These are phyloP conservation scores for Pocillopora grandis DNA, from an alignment of 92 coral and sea anemone species.

Conservation along the genomic window DNA sequence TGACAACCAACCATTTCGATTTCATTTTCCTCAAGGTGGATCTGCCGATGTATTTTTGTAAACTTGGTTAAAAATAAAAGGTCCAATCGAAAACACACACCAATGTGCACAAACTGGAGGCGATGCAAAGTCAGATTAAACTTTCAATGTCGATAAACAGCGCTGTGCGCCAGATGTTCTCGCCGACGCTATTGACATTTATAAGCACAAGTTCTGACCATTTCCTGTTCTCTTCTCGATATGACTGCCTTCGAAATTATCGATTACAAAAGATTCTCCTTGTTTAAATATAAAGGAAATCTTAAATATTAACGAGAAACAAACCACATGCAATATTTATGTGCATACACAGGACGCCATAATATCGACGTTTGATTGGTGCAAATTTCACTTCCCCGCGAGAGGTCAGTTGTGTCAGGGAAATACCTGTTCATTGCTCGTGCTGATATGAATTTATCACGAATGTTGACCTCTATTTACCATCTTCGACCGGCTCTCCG, in stretches of 20 bases:
- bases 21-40: background rate
- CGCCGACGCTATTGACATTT: background rate
- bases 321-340: slow-evolving; percentile 19
- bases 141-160: slow-evolving; percentile 16
- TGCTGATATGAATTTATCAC: slow-evolving; percentile 21
- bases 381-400: background rate
- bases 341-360: background rate
- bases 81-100: slow-evolving; percentile 2
- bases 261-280: slow-evolving; percentile 1
- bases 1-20: slow-evolving; percentile 14
- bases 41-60: background rate
- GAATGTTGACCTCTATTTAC: background rate
- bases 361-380: slow-evolving; percentile 19
- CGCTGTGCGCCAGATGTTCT: slow-evolving; percentile 3
- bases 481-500: background rate
- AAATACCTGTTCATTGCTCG: background rate
- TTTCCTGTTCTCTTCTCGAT: background rate
- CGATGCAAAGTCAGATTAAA: slow-evolving; percentile 2
- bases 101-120: background rate
- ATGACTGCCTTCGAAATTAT: slow-evolving; percentile 6
- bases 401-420: background rate
- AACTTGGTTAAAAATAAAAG: slow-evolving; percentile 1
- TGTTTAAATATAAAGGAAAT: slow-evolving; percentile 14
- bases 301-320: slow-evolving; percentile 27
- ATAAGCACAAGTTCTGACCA: background rate